Evolutionary conservation across 2,797 vertebrate genomes (phyloP).

Genomic region (Siniperca undulata): DNA sequence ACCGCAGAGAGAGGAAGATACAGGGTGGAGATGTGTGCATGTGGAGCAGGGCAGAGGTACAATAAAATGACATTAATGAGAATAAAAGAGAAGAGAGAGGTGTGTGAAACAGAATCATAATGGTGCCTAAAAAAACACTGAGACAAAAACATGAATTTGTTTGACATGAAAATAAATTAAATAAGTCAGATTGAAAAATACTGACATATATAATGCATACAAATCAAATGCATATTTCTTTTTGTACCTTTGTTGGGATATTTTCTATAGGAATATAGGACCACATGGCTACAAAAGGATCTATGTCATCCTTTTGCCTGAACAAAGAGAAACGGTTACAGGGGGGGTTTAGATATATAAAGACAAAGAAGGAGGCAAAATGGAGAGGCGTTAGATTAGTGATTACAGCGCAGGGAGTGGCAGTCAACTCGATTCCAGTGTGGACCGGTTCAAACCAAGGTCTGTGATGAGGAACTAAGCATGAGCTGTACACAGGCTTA

Average conservation of each 20-base stretch:
- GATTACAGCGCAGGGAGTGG: slow-evolving; percentile 66
- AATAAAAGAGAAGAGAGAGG: background rate
- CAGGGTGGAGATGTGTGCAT: slow-evolving; percentile 34
- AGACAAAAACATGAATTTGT: background rate
- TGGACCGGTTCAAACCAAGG: slow-evolving; percentile 76
- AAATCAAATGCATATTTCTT: background rate
- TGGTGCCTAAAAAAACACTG: background rate
- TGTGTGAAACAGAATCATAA: background rate
- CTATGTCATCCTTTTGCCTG: background rate
- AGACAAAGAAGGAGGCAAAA: slow-evolving; percentile 18
- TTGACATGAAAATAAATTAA: background rate
- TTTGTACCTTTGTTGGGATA: background rate
- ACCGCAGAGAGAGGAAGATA: slow-evolving; percentile 56
- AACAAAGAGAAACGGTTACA: slow-evolving; percentile 1
- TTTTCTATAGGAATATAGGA: background rate
- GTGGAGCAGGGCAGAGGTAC: background rate
- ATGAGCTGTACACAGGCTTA: slow-evolving; percentile 56
- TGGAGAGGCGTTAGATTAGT: slow-evolving; percentile 27
- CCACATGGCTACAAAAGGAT: background rate
- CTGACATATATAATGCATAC: background rate
- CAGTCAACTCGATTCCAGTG: slow-evolving; percentile 67
- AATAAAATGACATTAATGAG: background rate
- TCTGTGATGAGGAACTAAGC: slow-evolving; percentile 77
- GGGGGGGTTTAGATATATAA: slow-evolving; percentile 10
- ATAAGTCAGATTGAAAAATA: background rate